Base-by-base conservation (phyloP, 2,888 invertebrate genomes). In the Ethmia dodecea region DNA sequence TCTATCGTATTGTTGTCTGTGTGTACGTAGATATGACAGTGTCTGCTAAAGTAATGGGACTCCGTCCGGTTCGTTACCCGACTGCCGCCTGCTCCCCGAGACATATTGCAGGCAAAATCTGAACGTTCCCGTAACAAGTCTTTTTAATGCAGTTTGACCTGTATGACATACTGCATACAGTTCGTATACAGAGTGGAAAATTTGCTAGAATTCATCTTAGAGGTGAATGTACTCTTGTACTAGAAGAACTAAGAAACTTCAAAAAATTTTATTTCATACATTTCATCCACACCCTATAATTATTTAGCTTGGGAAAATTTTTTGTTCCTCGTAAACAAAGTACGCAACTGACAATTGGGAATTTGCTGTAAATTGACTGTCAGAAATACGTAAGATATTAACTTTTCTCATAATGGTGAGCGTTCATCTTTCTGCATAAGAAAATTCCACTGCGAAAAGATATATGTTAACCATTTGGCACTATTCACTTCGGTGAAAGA, bases 1-100 rank as follows among this genome's bases (percentile, higher is more conserved):
- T n/a, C n/a, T n/a, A n/a, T n/a, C n/a, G n/a, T n/a, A n/a, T n/a
- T n/a, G n/a, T n/a, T n/a, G n/a, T n/a, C n/a, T n/a, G 10, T 26
- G 33, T 35, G 32, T 29, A 28, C 20, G n/a, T 13, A 33, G 35
- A 33, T 35, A 38, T 38, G 42, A 35, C 43, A 28, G 37, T 38
- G 58, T 51, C 54, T 52, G 50, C 40, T 40, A 38, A 52, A 56
- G 64, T 61, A 60, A 60, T 60, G 50, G 56, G 49, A 50, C 31
- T 34, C 52, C 47, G 46, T 52, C 47, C 55, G 60, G 60, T 62
- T 64, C 63, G 64, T 63, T 43, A 40, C 49, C 54, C 52, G 37
- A 38, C 40, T 36, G 10, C 36, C 39, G 10, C 34, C n/a, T 16
- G 8, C 10, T 24, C 3, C 22, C 29, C 25, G 10, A 16, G n/a